Evolutionary conservation across 2,888 invertebrate species (phyloP), one percentile per base, ranked within the genome.

Genomic region (Drosophila sordidula): DNA sequence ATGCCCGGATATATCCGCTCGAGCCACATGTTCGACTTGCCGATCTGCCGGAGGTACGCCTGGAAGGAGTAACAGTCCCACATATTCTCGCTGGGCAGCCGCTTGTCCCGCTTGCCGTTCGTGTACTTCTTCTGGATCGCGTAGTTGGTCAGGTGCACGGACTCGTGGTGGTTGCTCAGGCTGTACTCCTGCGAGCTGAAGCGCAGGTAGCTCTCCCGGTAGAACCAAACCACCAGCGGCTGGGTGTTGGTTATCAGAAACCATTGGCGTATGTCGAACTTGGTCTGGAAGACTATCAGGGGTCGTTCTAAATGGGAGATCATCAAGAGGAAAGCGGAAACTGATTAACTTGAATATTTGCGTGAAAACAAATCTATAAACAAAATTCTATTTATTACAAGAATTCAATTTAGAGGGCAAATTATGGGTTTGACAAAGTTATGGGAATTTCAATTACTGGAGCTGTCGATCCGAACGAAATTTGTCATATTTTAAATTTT

Each of bases 211-310:
- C 97, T 96, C 90, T 98, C 98, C 90, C 96, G 96, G 93, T 98
- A 98, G 93, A 98, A 95, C 97, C 98, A 98, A 69, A 98, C 95
- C 0, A 97, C 96, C 36, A 98, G 93, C 0, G 98, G 98, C 90
- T 97, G 97, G 88, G 97, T 96, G 91, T 96, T 96, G 0, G 98
- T 97, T 26, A 98, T 95, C 71, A 98, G 93, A 92, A 98, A 98
- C 98, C 98, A 98, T 92, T 98, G 98, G 5, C 98, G 94, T 80
- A 98, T 98, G 92, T 98, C 98, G 91, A 98, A 98, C 93, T 98
- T 98, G 1, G 98, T 98, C 87, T 96, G 94, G 92, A 98, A 96
- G 75, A 98, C 95, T 47, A 98, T 94, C 55, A 98, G 93, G 0
- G 98, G 98, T 67, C 95, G 95, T 93, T 98, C 98, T 97, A 93